A percentile compares a stretch with the other conserved stretches of the same genome.
Conservation (phyloP, 2,113 vertebrate genomes). For the Progne subis region DNA sequence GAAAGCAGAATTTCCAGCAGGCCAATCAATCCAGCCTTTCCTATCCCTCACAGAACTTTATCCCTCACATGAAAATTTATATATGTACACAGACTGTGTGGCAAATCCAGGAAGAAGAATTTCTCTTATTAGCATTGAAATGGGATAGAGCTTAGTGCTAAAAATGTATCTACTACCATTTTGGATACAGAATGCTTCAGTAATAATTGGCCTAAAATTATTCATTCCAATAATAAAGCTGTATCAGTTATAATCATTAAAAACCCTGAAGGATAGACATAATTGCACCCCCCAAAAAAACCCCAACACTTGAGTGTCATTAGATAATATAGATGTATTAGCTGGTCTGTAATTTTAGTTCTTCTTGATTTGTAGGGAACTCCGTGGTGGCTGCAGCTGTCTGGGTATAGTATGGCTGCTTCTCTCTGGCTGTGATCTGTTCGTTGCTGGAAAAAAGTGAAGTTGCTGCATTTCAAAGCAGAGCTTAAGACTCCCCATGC, state of each 20-base stretch:
- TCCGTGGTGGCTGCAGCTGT: not conserved
- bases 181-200: not conserved
- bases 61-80: not conserved
- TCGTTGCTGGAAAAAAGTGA: not conserved
- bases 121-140: not conserved
- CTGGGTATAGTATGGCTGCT: not conserved
- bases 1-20: not conserved
- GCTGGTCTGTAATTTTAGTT: not conserved
- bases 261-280: not conserved
- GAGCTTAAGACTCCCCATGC: fast-evolving
- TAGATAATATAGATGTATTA: not conserved
- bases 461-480: not conserved
- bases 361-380: not conserved
- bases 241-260: not conserved
- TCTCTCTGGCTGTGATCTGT: not conserved
- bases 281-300: not conserved
- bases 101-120: not conserved
- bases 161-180: not conserved
- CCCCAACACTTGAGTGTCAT: not conserved
- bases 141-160: not conserved
- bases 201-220: not conserved
- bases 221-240: not conserved
- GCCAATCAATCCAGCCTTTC: not conserved
- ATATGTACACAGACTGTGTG: not conserved
- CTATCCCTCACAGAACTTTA: not conserved